phyloP scores from a whole-genome alignment of 2,113 vertebrate species.

The Syrrhaptes paradoxus region DNA sequence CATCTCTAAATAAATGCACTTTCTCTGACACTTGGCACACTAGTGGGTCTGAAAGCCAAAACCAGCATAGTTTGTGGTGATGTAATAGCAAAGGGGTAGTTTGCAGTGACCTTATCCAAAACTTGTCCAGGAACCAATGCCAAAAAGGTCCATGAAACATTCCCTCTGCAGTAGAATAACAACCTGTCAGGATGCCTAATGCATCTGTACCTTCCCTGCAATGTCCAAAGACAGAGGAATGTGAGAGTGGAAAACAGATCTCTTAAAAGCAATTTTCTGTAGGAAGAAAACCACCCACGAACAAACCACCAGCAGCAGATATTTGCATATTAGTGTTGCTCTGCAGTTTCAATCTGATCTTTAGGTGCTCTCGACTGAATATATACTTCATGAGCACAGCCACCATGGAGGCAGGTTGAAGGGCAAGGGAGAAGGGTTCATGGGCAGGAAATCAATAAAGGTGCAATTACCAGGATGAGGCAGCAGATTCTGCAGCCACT shows the following conservation, averaged over 20 bases:
- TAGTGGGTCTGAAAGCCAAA: not conserved
- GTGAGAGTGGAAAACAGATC: not conserved
- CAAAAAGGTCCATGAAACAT: not conserved
- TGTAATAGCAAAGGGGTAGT: not conserved
- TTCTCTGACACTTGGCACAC: not conserved
- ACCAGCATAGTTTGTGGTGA: not conserved
- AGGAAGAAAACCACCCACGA: not conserved
- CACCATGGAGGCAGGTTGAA: not conserved
- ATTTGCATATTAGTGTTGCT: not conserved
- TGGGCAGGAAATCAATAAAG: conserved; percentile 45
- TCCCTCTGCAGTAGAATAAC: not conserved
- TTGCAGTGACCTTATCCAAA: conserved; percentile 24
- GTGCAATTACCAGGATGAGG: conserved; percentile 12
- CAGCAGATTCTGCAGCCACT: conserved; percentile 14
- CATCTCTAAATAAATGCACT: not conserved
- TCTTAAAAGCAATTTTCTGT: not conserved
- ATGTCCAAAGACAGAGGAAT: not conserved
- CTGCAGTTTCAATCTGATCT: not conserved
- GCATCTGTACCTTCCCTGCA: not conserved
- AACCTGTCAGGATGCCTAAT: not conserved
- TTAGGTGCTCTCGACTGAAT: not conserved
- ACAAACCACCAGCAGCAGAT: not conserved
- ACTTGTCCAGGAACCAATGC: not conserved
- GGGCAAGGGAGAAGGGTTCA: not conserved
- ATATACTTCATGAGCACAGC: not conserved